Evolutionary conservation across 2,113 vertebrate genomes (phyloP), one percentile per base, ranked within the genome.

Genomic region (Catagonus wagneri): DNA sequence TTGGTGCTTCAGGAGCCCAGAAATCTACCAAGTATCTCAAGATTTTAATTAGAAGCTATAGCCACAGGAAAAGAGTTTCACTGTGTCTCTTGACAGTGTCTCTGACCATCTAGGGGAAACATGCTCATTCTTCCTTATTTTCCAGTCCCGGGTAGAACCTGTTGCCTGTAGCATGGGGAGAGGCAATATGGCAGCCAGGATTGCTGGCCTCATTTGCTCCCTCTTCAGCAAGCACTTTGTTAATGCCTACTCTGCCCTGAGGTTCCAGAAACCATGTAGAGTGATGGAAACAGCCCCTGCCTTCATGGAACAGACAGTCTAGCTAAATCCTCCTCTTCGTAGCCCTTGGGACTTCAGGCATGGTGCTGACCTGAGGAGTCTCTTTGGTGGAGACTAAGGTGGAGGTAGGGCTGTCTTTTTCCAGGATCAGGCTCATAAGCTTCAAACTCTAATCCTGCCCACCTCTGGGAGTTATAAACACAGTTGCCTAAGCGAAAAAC

Each of bases 21-120:
- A 32, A 93, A 36, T 84, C 65, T 83, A 69, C 36, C 12, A 83
- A 36, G 9, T 88, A 34, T 69, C 65, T 84, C 25, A 68, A 68
- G 32, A 68, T 84, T 69, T 88, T 74, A 87, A 74, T 60, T 20
- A 75, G 78, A 91, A 85, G 29, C 23, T 86, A 50, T 74, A 65
- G 68, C 60, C 44, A 29, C 3, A 71, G 69, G 27, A 68, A 63
- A 71, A 36, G 14, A 71, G 39, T 90, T 94, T 93, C 29, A 34
- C 69, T 81, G 6, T 54, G 16, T 79, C 61, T 85, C 13, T 71
- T 50, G 25, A 65, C 36, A 63, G 16, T 65, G 10, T 72, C 39
- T 86, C 61, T 92, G 56, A 72, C 68, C 79, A n/a, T 71, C 16
- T 34, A 69, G 50, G 66, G 63, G 50, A 56, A 44, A 29, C 61